These are phyloP conservation scores for Miltochrista miniata DNA, from an alignment of 2,888 invertebrate genomes.

Conservation along the genomic window DNA sequence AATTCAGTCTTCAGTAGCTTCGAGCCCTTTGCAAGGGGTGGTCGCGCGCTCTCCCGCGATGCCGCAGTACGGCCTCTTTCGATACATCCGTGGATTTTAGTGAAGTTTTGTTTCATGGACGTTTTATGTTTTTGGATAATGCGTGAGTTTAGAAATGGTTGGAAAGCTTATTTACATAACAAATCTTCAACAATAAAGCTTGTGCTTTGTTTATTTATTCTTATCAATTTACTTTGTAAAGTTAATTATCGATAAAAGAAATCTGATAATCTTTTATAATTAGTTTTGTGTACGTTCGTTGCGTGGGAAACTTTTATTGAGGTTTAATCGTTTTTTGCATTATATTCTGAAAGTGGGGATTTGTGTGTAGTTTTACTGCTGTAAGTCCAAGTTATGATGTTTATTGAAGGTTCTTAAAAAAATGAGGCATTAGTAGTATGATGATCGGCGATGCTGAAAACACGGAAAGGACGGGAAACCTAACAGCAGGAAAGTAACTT, in stretches of 20 bases:
- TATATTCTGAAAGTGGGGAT: constrained; percentile 10
- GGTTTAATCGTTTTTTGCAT: constrained; percentile 14
- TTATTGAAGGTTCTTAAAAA: too few species aligned
- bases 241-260: constrained; percentile 26
- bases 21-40: constrained; percentile 62
- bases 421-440: too few species aligned
- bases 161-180: constrained; percentile 36
- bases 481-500: too few species aligned
- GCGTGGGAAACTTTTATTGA: constrained; percentile 15
- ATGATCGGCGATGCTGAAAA: background rate
- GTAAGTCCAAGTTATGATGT: constrained; percentile 3
- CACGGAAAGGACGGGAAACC: too few species aligned
- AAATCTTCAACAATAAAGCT: constrained; percentile 11
- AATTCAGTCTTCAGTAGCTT: constrained; percentile 70
- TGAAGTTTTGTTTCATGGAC: constrained; percentile 57
- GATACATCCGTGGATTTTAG: constrained; percentile 49
- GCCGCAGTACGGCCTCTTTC: constrained; percentile 48
- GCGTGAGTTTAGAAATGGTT: constrained; percentile 49
- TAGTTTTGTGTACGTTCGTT: constrained; percentile 24
- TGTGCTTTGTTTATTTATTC: constrained; percentile 3
- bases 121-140: constrained; percentile 41
- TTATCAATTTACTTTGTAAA: constrained; percentile 27
- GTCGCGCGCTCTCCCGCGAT: constrained; percentile 57
- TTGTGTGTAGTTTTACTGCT: constrained; percentile 21
- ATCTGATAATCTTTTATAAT: constrained; percentile 11